Evolutionary conservation across 2,797 vertebrate species (phyloP), one percentile per base, ranked within the genome.

Genomic region (Hyperoplus immaculatus): DNA sequence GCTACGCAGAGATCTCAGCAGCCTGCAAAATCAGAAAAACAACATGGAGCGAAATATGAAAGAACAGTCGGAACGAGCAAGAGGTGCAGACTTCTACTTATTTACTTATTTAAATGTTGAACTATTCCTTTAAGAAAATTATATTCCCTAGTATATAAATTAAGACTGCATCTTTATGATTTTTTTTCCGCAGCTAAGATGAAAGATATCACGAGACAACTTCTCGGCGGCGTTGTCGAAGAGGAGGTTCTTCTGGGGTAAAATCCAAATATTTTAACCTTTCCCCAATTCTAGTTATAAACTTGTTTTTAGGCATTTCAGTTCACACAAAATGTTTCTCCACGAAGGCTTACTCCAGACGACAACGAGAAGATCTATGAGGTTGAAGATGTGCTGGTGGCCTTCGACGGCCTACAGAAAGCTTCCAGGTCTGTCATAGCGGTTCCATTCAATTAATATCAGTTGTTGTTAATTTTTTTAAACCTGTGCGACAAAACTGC

Each of bases 391-490:
- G 84, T 98, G 46, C 95, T 96, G 89, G 94, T 93, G 91, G 95
- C 95, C 53, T 97, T 98, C 0, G 97, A 97, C 72, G 94, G 95
- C 15, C 92, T 99, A 41, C 97, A 97, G 81, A 97, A 97, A 93
- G 97, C 97, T 14, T 96, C 95, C 61, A 97, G 96, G 98, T 99
- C 13, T 90, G 77, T 43, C 12, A 10, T 58, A 39, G 14, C 2
- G 41, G n/a, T 29, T 63, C 12, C 14, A 5, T n/a, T 66, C 51
- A 46, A 15, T 49, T 53, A 8, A 38, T 42, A 55, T 54, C 8
- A 43, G 15, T 5, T 39, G 6, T 3, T 7, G 5, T 41, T 15
- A 1, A 29, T 29, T 39, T 39, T 53, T 41, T 21, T 58, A 1
- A 12, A 45, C 47, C 7, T 21, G 2, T 10, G 54, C 63, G 47